phyloP scores from a whole-genome alignment of 1,140 invertebrate species.

The Cyrtorhinus lividipennis region DNA sequence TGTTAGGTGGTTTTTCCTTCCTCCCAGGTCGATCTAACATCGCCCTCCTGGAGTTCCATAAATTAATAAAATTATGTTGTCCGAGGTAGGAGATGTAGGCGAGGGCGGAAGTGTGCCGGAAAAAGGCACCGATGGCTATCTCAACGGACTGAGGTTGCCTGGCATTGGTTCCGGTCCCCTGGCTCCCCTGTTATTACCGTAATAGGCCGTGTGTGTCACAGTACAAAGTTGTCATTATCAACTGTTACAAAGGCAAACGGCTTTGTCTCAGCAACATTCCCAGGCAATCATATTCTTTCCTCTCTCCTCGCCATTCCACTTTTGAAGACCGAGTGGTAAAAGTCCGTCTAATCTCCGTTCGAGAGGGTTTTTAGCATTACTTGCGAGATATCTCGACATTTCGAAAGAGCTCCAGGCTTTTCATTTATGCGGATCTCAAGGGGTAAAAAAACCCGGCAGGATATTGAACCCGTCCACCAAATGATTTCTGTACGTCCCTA shows the following conservation, averaged over 20 bases:
- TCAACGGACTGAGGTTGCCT: background rate
- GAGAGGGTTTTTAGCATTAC: background rate
- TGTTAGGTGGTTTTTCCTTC: background rate
- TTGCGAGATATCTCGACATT: background rate
- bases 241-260: background rate
- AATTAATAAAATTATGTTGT: background rate
- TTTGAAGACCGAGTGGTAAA: too few species aligned
- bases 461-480: background rate
- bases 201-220: slow-evolving; percentile 6
- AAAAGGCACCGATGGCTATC: slow-evolving; percentile 1
- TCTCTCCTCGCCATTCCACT: background rate
- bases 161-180: background rate
- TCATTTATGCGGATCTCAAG: background rate
- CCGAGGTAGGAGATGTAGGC: background rate
- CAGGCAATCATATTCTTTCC: background rate
- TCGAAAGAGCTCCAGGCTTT: background rate
- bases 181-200: background rate
- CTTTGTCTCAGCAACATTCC: slow-evolving; percentile 2
- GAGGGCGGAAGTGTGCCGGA: background rate
- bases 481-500: background rate
- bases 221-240: background rate
- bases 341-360: background rate
- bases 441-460: background rate
- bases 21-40: background rate
- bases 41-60: background rate